Evolutionary conservation across 2,113 vertebrate species (phyloP), one percentile per base, ranked within the genome.

Genomic region (Anser cygnoides): DNA sequence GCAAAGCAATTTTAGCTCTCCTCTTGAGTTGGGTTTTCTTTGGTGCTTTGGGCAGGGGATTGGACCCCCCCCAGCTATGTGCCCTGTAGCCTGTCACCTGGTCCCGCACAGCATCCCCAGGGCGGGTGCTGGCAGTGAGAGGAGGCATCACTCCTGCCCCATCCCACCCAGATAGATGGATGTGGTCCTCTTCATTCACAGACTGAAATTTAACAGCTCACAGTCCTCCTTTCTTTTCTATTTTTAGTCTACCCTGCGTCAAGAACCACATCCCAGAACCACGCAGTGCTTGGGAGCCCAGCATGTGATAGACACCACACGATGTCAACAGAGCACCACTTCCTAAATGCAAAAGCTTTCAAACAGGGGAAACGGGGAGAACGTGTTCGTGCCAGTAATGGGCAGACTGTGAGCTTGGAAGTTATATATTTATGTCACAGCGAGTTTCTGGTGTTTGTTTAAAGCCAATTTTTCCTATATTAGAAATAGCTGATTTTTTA

Each of bases 271-370:
- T 14, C 31, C 41, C 23, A 12, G 33, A 18, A 35, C 13, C 4
- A 3, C 0, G 4, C 0, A 0, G 31, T 39, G 35, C 49, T 44
- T 0, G 0, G 33, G 19, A 84, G 68, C 26, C 31, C 63, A 22
- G 26, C 19, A 44, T 0, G 0, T 20, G 43, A 6, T 4, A 43
- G 35, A 35, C n/a, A 52, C 20, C 35, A 12, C 13, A 0, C 28
- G 12, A 4, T 4, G 46, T 4, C 46, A 35, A 17, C 26, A 41
- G 16, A 55, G 5, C 26, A 80, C 2, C 0, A 1, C 3, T n/a
- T 76, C 59, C 25, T 22, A 41, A 83, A 58, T 0, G 46, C 1
- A 50, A 49, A 49, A 49, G 20, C 20, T 7, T 15, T 62, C 68
- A 44, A 46, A 65, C 29, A 33, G 28, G 52, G 15, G 21, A 4